Conservation (phyloP, 2,797 vertebrate species). For the Lerista edwardsae region DNA sequence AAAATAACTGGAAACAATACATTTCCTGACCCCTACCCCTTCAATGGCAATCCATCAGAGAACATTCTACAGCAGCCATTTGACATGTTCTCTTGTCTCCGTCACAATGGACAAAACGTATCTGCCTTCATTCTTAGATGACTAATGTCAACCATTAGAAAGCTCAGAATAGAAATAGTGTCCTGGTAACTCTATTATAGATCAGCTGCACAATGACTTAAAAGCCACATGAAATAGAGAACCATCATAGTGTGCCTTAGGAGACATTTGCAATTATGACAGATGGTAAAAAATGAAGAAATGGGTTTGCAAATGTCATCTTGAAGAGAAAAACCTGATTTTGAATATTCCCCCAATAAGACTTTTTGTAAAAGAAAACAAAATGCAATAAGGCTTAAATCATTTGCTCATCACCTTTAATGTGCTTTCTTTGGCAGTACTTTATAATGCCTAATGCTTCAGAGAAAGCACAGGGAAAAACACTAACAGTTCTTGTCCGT, state of each 20-base stretch:
- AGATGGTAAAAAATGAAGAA: slow-evolving; percentile 16
- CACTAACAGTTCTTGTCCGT: accelerated
- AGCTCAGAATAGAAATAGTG: neutral
- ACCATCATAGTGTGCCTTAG: slow-evolving; percentile 3
- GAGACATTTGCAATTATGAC: slow-evolving; percentile 27
- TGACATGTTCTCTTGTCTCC: accelerated
- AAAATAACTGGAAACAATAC: slow-evolving; percentile 23
- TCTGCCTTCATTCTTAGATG: slow-evolving; percentile 20
- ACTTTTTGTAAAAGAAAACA: neutral
- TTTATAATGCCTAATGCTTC: neutral
- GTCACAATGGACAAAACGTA: neutral
- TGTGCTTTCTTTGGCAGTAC: accelerated
- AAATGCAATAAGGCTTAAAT: accelerated
- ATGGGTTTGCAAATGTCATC: slow-evolving; percentile 13
- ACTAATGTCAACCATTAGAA: slow-evolving; percentile 7
- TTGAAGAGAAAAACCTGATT: neutral
- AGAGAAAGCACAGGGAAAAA: neutral
- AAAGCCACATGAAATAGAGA: neutral
- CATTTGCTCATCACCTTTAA: neutral
- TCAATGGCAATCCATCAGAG: neutral
- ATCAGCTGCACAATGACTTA: neutral
- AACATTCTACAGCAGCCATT: neutral
- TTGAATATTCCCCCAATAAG: accelerated
- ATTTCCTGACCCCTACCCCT: neutral
- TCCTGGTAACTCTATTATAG: slow-evolving; percentile 32